A percentile compares a stretch with the other conserved stretches of the same genome.
Conservation (phyloP, 2,888 invertebrate species). For the Eilema griseolum region DNA sequence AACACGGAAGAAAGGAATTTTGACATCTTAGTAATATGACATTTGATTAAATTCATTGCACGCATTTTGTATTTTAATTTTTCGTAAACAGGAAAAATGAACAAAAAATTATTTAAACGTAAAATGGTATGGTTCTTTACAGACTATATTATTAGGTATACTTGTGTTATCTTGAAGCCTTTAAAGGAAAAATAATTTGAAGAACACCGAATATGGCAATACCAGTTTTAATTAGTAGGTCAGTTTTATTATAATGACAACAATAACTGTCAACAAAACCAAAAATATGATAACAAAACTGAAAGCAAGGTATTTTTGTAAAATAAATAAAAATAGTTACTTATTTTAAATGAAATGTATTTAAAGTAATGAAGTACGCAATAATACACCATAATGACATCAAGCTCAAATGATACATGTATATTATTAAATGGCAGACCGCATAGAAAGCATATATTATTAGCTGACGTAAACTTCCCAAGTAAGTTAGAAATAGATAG, state of each 20-base stretch:
- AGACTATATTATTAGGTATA: background rate
- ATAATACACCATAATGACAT: slow-evolving; percentile 32
- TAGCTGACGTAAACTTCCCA: slow-evolving; percentile 70
- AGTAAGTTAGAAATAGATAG: slow-evolving; percentile 69
- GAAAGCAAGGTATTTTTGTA: background rate
- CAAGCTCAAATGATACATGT: slow-evolving; percentile 30
- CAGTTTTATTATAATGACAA: background rate
- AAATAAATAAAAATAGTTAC: no score
- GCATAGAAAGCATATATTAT: slow-evolving; percentile 60
- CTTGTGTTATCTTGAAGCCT: background rate
- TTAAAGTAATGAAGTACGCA: background rate
- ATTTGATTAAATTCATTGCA: background rate
- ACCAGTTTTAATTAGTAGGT: no score
- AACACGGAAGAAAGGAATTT: background rate
- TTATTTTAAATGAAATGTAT: background rate
- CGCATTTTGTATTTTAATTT: background rate
- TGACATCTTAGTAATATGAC: background rate
- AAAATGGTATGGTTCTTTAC: background rate
- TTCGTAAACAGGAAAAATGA: background rate
- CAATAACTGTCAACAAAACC: background rate
- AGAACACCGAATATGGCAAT: background rate
- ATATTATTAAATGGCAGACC: slow-evolving; percentile 50
- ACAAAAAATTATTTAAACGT: background rate
- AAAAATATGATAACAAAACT: slow-evolving; percentile 1
- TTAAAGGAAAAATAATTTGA: background rate